Evolutionary conservation across 2,888 invertebrate species (phyloP).

Genomic region (Adineta ricciae): DNA sequence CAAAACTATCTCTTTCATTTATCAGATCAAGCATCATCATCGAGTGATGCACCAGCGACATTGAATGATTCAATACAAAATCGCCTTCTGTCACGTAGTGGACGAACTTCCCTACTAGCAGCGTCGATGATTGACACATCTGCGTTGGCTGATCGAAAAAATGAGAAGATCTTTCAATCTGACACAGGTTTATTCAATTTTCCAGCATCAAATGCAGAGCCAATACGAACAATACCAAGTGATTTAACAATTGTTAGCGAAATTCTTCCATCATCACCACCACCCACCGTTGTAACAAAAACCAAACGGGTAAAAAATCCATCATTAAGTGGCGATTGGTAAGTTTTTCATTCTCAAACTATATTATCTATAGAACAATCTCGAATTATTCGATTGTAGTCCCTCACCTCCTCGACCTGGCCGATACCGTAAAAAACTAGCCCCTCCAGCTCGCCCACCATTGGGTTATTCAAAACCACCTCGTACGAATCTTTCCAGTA

Average conservation of each 20-base stretch:
- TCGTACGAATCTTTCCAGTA: not conserved
- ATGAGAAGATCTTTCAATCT: not conserved
- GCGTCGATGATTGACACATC: not conserved
- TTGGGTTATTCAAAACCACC: slow-evolving; percentile 13
- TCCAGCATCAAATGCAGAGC: slow-evolving; percentile 1
- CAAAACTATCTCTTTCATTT: not conserved
- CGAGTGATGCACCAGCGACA: not conserved
- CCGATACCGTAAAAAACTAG: slow-evolving; percentile 6
- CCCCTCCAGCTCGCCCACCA: not conserved
- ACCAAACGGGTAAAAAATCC: not conserved
- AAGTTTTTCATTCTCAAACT: not conserved
- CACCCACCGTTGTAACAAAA: not conserved
- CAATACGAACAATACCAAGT: slow-evolving; percentile 12
- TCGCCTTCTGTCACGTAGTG: not conserved
- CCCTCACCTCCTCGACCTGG: not conserved
- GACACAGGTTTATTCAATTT: not conserved
- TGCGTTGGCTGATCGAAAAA: not conserved
- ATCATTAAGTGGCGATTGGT: not conserved
- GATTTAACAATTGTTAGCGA: slow-evolving; percentile 10
- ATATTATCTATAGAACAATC: too few relatives aligned
- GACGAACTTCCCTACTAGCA: not conserved
- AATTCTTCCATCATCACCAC: slow-evolving; percentile 14
- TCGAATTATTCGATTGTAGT: not conserved
- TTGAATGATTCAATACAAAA: not conserved
- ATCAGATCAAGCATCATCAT: not conserved